These are phyloP conservation scores for Stenurella melanura DNA, from an alignment of 2,888 invertebrate genomes.

Conservation along the genomic window DNA sequence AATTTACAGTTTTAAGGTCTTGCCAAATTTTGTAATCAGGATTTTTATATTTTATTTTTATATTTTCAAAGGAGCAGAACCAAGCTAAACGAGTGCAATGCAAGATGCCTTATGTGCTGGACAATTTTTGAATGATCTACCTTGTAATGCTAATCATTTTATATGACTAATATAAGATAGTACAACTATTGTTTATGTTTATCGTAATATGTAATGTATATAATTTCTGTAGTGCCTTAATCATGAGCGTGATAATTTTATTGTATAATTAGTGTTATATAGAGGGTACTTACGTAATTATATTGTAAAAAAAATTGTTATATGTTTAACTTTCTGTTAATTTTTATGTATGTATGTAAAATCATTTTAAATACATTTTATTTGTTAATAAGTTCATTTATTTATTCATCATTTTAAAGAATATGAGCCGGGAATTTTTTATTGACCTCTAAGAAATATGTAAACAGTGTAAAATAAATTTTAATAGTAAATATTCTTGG, in stretches of 20 bases:
- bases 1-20: conserved; percentile 37
- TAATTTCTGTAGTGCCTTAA: conserved; percentile 61
- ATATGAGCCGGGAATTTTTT: background rate
- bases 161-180: conserved; percentile 41
- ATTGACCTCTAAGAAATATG: background rate
- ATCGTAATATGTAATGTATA: conserved; percentile 45
- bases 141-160: conserved; percentile 28
- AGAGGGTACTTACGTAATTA: conserved; percentile 57
- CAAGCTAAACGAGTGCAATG: conserved; percentile 3
- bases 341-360: conserved; percentile 49
- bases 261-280: conserved; percentile 45
- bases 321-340: conserved; percentile 51
- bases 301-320: conserved; percentile 49
- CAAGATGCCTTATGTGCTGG: conserved; percentile 30
- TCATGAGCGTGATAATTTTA: conserved; percentile 58
- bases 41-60: conserved; percentile 41
- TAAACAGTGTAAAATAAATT: background rate
- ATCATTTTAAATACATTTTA: conserved; percentile 52
- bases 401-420: conserved; percentile 10
- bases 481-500: too few species aligned
- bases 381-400: conserved; percentile 46
- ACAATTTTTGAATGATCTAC: conserved; percentile 38
- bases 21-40: conserved; percentile 38
- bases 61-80: conserved; percentile 16
- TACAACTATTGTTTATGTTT: conserved; percentile 43